These are phyloP conservation scores for Xiphophorus maculatus DNA, from an alignment of 2,113 vertebrate species.

Conservation along the genomic window DNA sequence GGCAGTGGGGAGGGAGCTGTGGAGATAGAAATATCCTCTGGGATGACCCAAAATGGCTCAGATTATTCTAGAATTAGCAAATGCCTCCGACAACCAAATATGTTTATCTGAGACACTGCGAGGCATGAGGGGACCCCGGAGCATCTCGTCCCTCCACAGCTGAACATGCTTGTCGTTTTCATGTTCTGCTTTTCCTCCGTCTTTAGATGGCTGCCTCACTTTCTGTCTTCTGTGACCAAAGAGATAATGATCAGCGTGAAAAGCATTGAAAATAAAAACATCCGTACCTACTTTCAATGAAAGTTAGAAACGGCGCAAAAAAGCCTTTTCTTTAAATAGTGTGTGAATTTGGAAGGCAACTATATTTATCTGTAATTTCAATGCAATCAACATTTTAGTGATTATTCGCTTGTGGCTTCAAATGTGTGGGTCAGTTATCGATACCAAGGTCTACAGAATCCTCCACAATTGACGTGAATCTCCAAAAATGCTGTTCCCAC, in stretches of 20 bases:
- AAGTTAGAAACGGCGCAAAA: not conserved
- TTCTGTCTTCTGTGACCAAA: constrained; percentile 38
- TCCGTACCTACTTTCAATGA: not conserved
- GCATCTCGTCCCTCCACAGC: constrained; percentile 60
- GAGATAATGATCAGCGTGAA: constrained; percentile 30
- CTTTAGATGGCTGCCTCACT: constrained; percentile 49
- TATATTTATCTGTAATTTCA: not conserved
- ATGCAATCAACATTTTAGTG: not conserved
- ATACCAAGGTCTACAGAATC: not conserved
- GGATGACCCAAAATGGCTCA: constrained; percentile 58
- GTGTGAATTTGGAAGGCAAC: not conserved
- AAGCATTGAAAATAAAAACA: constrained; percentile 17
- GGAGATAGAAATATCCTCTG: constrained; percentile 75
- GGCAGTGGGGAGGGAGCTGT: constrained; percentile 11
- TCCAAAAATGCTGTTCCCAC: too few relatives aligned
- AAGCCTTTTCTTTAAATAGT: not conserved
- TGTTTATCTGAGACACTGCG: constrained; percentile 52
- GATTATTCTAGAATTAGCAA: constrained; percentile 81
- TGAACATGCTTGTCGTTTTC: constrained; percentile 66
- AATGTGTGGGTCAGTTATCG: not conserved
- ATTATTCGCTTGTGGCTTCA: too few relatives aligned
- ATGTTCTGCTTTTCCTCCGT: constrained; percentile 17
- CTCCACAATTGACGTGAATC: too few relatives aligned
- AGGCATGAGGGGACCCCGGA: constrained; percentile 15
- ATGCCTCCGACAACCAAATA: constrained; percentile 74